Percentiles rank a stretch among this genome's conserved stretches.
phyloP scores from a whole-genome alignment of 2,888 invertebrate species.

The Keiferia lycopersicella region DNA sequence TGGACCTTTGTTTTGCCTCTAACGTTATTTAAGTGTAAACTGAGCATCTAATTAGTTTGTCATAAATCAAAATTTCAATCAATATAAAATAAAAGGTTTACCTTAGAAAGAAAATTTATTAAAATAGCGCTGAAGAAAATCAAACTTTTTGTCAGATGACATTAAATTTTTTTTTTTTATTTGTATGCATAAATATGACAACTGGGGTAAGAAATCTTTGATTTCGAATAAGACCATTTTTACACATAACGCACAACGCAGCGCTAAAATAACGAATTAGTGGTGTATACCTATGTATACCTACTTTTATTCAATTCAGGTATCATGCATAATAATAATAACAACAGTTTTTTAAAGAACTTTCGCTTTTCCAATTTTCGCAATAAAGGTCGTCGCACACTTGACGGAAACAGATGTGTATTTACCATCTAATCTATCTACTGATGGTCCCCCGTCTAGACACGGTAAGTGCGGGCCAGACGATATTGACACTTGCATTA shows the following conservation, averaged over 20 bases:
- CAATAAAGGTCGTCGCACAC: constrained; percentile 1
- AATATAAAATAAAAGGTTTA: background rate
- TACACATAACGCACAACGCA: too few relatives aligned
- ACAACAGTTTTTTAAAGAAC: background rate
- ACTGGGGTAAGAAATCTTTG: too few relatives aligned
- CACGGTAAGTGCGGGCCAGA: constrained; percentile 44
- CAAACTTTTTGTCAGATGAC: too few relatives aligned
- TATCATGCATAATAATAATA: too few relatives aligned
- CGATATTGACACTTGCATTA: constrained; percentile 39
- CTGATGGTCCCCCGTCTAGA: constrained; percentile 51
- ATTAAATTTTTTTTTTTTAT: too few relatives aligned
- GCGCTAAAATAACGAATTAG: too few relatives aligned
- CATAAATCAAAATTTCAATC: constrained; percentile 4
- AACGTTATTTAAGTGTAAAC: background rate
- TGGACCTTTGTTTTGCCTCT: background rate
- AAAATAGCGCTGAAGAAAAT: too few relatives aligned
- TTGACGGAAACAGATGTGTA: constrained; percentile 18
- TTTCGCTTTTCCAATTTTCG: too few relatives aligned
- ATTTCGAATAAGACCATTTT: too few relatives aligned
- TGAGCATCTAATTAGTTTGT: background rate
- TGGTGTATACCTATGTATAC: too few relatives aligned
- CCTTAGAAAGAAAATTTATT: background rate
- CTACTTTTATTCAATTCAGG: too few relatives aligned
- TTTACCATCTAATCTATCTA: constrained; percentile 21
- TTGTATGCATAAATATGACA: too few relatives aligned